Base-by-base conservation (phyloP, 2,797 vertebrate species). In the Danio choprae region DNA sequence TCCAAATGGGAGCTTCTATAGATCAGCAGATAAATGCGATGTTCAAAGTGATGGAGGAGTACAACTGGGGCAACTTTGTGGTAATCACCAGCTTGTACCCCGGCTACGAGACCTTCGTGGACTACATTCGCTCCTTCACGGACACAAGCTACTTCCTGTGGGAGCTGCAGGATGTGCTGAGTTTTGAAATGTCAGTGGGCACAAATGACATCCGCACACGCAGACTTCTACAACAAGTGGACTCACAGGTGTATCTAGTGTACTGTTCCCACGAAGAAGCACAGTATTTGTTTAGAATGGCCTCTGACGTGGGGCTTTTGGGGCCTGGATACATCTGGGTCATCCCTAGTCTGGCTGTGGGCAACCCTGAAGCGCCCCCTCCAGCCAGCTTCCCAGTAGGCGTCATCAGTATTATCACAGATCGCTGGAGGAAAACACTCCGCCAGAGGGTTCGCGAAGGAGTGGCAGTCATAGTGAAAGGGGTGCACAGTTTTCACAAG, bases 1-100 rank as follows among this genome's bases (percentile, higher is more conserved):
- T 99, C 81, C 98, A 99, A 92, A 92, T 99, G 95, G 97, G 97
- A 40, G 96, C 96, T 22, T 98, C 98, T 73, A 93, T 99, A 1
- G 97, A 98, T 90, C 97, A 98, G 90, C 97, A 99, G 92, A 94
- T 98, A 81, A 92, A 95, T 87, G 95, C 95, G 88, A 98, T 99
- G 89, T 98, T 99, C 91, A 98, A 99, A 93, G 96, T 99, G 58
- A 88, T 99, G 94, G 97, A 99, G 90, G 98, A 99, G 87, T 99
- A 99, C 7, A 95, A 95, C 91, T 98, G 98, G 96, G 93, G 95
- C 38, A 95, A 95, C 81, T 99, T 99, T 41, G 94, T 96, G 0
- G 94, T 99, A 76, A 95, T 99, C 90, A 99, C 97, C 90, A 99
- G 97, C 87, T 90, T 97, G 87, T 94, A 97, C 85, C 97, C 98